Percentiles rank a stretch among this genome's conserved stretches.
These are phyloP conservation scores for Xyrauchen texanus DNA, from an alignment of 2,113 vertebrate genomes.

Conservation along the genomic window DNA sequence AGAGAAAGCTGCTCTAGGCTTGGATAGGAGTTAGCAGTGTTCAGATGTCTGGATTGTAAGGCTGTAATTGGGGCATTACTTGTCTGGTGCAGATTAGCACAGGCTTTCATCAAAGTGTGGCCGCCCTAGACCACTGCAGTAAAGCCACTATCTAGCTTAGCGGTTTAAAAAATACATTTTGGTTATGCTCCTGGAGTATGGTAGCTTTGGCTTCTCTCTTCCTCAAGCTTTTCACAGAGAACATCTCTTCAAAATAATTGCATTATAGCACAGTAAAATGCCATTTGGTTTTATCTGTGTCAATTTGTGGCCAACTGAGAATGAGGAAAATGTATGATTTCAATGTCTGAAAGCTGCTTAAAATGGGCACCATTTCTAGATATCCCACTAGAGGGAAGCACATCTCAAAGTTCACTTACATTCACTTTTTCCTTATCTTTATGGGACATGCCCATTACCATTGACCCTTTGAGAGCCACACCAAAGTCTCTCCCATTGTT, in stretches of 20 bases:
- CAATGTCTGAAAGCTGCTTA: not conserved
- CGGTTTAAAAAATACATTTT: slow-evolving; percentile 4
- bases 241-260: not conserved
- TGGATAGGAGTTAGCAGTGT: not conserved
- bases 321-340: too few relatives aligned
- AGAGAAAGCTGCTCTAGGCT: slow-evolving; percentile 34
- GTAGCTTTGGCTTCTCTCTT: slow-evolving; percentile 46
- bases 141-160: slow-evolving; percentile 58
- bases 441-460: slow-evolving; percentile 31
- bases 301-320: too few relatives aligned
- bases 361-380: not conserved
- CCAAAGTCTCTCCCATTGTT: slow-evolving; percentile 35
- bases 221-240: slow-evolving; percentile 1
- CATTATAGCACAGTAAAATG: too few relatives aligned
- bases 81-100: slow-evolving; percentile 55
- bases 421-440: slow-evolving; percentile 37
- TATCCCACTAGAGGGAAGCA: slow-evolving; percentile 38
- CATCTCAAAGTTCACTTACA: not conserved
- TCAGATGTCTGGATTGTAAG: slow-evolving; percentile 54
- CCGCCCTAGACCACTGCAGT: slow-evolving; percentile 34
- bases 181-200: not conserved
- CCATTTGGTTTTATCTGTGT: too few relatives aligned
- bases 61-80: slow-evolving; percentile 56
- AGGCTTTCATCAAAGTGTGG: slow-evolving; percentile 22
- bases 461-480: slow-evolving; percentile 24